Percentiles rank a stretch among this genome's conserved stretches.
phyloP scores from a whole-genome alignment of 2,888 invertebrate genomes.

The Eurytoma adleriae region DNA sequence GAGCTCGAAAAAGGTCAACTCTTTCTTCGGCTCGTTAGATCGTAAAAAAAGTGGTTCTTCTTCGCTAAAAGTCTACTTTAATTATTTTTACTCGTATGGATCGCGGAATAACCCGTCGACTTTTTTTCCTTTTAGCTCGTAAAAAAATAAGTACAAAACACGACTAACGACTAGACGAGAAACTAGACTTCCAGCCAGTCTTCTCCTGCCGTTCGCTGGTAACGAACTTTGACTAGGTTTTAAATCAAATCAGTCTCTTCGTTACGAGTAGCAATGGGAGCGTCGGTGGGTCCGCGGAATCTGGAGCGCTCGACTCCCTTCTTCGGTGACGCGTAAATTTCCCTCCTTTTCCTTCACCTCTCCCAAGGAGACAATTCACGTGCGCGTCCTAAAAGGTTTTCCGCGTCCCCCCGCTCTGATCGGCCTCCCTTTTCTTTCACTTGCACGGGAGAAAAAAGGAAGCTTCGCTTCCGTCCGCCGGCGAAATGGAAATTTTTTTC shows the following conservation, averaged over 20 bases:
- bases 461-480: background rate
- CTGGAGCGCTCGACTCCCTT: too few species aligned
- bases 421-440: background rate
- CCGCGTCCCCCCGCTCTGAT: background rate
- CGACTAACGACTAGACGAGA: conserved; percentile 18
- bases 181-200: background rate
- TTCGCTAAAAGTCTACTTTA: too few species aligned
- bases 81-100: too few species aligned
- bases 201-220: background rate
- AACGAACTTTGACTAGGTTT: conserved; percentile 17
- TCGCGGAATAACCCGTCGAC: background rate
- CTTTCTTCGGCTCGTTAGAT: background rate
- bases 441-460: background rate
- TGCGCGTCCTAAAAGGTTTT: conserved; percentile 24
- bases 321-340: too few species aligned
- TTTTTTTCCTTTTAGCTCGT: background rate
- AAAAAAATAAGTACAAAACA: conserved; percentile 45
- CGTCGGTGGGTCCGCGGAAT: too few species aligned
- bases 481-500: background rate
- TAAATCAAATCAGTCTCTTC: conserved; percentile 45
- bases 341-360: too few species aligned
- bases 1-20: background rate
- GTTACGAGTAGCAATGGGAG: conserved; percentile 15
- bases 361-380: too few species aligned
- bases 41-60: conserved; percentile 14